Evolutionary conservation across 2,888 invertebrate genomes (phyloP).

Genomic region (Monochamus alternatus): DNA sequence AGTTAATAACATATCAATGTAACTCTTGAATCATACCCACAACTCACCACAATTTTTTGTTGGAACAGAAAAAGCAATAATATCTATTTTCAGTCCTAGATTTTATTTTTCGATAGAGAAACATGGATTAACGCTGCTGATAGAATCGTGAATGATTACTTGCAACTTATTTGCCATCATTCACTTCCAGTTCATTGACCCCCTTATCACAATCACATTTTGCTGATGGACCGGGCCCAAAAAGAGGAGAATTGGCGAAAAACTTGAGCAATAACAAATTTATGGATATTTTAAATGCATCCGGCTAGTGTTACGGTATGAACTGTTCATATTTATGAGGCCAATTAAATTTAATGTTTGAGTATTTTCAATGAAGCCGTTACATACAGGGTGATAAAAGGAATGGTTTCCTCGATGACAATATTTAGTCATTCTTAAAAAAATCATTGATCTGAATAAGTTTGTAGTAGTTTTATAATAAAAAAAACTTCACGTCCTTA

Average conservation of each 20-base stretch:
- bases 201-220: background rate
- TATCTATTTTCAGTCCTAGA: no score
- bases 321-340: background rate
- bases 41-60: no score
- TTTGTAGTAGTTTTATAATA: no score
- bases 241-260: background rate
- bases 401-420: no score
- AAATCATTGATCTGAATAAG: no score
- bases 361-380: background rate
- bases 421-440: no score
- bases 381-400: background rate
- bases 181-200: constrained; percentile 17
- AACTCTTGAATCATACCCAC: no score
- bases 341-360: constrained; percentile 4
- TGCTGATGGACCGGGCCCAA: constrained; percentile 11
- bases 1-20: no score
- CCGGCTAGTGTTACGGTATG: constrained; percentile 1
- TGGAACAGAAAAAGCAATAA: no score
- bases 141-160: background rate
- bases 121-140: background rate
- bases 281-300: background rate
- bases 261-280: background rate
- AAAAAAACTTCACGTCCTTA: no score
- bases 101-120: no score
- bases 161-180: background rate